These are phyloP conservation scores for Acanthisitta chloris DNA, from an alignment of 2,113 vertebrate species.

Conservation along the genomic window DNA sequence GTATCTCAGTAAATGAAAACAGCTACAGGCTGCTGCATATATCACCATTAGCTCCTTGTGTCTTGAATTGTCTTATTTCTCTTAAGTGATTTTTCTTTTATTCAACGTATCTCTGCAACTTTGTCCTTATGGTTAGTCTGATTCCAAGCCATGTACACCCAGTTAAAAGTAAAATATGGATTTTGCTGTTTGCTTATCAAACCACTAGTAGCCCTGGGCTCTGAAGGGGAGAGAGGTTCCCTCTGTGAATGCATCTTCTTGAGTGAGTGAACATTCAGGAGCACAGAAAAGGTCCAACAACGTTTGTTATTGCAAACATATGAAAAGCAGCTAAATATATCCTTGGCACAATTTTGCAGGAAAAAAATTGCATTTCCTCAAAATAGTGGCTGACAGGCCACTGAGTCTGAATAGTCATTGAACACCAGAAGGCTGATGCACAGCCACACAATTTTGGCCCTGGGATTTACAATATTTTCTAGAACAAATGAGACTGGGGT, in stretches of 20 bases:
- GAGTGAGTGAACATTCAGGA: neutral
- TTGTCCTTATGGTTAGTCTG: neutral
- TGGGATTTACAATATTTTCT: neutral
- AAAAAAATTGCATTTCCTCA: neutral
- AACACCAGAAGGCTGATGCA: neutral
- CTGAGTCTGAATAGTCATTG: neutral
- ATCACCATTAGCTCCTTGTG: neutral
- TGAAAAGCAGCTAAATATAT: neutral
- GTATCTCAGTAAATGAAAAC: neutral
- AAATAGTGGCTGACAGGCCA: neutral
- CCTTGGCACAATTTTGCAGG: neutral
- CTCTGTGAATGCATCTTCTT: neutral
- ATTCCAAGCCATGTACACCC: rapidly evolving
- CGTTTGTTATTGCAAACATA: neutral
- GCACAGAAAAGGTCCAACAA: neutral
- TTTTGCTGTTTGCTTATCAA: neutral
- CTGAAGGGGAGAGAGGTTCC: neutral
- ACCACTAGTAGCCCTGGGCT: neutral
- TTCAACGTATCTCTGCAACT: neutral
- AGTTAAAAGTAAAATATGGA: neutral
- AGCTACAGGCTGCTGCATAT: neutral
- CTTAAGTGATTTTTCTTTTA: neutral
- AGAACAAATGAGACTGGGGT: neutral
- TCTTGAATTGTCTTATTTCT: neutral
- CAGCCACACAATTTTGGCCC: neutral